A percentile compares a stretch with the other conserved stretches of the same genome.
These are phyloP conservation scores for Probaryconus sp. DNA, from an alignment of 1,140 invertebrate species.

Conservation along the genomic window DNA sequence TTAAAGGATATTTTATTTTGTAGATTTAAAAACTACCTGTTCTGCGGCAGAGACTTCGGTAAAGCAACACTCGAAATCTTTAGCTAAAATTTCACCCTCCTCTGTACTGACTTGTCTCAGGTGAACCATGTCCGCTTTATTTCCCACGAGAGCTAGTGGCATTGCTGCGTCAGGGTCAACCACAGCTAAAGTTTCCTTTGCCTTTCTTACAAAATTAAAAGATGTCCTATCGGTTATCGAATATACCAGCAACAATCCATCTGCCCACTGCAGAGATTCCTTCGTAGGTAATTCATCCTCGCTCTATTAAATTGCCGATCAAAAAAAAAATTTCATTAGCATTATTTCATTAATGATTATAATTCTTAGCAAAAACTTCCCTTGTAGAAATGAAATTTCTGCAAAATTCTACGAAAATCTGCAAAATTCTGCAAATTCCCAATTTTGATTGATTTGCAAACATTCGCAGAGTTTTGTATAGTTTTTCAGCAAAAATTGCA, in stretches of 20 bases:
- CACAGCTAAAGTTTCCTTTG: slow-evolving; percentile 84
- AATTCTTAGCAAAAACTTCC: no score
- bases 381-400: no score
- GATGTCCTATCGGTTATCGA: slow-evolving; percentile 93
- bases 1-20: neutral
- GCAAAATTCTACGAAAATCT: no score
- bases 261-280: slow-evolving; percentile 91
- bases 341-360: no score
- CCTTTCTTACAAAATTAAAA: slow-evolving; percentile 89
- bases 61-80: slow-evolving; percentile 92
- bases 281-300: slow-evolving; percentile 85
- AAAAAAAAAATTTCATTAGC: no score
- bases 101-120: slow-evolving; percentile 91
- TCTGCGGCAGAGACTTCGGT: slow-evolving; percentile 93
- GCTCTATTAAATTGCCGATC: slow-evolving; percentile 72
- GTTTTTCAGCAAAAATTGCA: no score
- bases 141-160: slow-evolving; percentile 89
- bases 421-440: no score
- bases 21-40: slow-evolving; percentile 80
- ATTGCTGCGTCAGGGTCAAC: slow-evolving; percentile 80
- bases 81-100: slow-evolving; percentile 92
- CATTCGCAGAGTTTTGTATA: no score
- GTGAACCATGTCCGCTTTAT: slow-evolving; percentile 95
- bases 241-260: slow-evolving; percentile 92
- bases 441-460: no score